phyloP scores from a whole-genome alignment of 2,113 vertebrate genomes.

The Salminus brasiliensis region DNA sequence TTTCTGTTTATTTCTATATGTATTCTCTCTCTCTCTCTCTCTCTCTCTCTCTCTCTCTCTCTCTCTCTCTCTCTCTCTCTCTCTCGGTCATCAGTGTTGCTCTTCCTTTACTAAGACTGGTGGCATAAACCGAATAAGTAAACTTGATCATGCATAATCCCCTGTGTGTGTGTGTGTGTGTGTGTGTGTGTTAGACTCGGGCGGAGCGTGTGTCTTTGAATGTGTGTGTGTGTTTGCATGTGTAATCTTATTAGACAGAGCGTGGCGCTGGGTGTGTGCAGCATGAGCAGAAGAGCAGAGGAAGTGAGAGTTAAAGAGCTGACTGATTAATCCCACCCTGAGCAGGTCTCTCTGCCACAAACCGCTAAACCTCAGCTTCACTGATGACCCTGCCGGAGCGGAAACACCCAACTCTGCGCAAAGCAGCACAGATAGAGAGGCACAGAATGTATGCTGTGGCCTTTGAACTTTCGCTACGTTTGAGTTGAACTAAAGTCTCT shows the following conservation, averaged over 20 bases:
- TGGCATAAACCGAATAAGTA: constrained; percentile 6
- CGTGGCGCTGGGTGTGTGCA: constrained; percentile 15
- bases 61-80: neutral
- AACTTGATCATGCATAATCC: constrained; percentile 29
- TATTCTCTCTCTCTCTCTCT: neutral
- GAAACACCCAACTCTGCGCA: neutral
- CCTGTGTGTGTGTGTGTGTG: neutral
- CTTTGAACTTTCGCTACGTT: no score
- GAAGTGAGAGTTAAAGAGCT: constrained; percentile 13
- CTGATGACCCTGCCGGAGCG: neutral
- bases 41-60: neutral
- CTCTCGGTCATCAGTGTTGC: constrained; percentile 12
- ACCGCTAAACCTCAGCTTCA: neutral
- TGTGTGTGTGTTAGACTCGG: constrained; percentile 10
- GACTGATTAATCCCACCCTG: constrained; percentile 18
- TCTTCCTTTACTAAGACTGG: constrained; percentile 4
- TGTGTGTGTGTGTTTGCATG: constrained; percentile 8
- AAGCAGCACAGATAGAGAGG: neutral
- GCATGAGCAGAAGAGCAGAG: neutral
- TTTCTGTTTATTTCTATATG: neutral
- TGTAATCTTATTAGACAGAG: constrained; percentile 31
- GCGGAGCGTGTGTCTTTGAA: neutral
- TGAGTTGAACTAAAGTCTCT: no score
- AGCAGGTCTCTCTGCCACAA: constrained; percentile 3
- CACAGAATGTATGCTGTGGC: neutral